These are phyloP conservation scores for Collichthys lucidus DNA, from an alignment of 2,113 vertebrate species.

Conservation along the genomic window DNA sequence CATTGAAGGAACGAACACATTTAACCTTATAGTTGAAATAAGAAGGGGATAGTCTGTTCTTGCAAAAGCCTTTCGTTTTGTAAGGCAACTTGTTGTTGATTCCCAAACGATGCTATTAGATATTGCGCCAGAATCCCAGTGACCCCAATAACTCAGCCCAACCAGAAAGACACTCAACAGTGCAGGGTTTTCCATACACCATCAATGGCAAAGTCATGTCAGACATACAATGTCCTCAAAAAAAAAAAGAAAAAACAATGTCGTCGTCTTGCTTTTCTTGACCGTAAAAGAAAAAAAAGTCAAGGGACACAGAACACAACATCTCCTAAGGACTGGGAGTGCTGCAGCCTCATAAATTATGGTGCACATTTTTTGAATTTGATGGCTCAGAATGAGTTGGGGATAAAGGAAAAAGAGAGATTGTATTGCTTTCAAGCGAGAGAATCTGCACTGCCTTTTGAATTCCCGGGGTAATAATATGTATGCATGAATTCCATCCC, in stretches of 20 bases:
- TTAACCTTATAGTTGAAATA: constrained; percentile 76
- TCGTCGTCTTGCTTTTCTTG: constrained; percentile 42
- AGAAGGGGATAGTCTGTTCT: constrained; percentile 62
- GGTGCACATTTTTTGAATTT: constrained; percentile 77
- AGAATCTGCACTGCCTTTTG: constrained; percentile 79
- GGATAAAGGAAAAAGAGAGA: constrained; percentile 64
- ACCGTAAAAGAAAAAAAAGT: constrained; percentile 60
- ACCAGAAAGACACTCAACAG: constrained; percentile 35
- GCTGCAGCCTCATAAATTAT: constrained; percentile 77
- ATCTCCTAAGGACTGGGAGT: constrained; percentile 75
- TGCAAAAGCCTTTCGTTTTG: constrained; percentile 52
- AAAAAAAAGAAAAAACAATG: constrained; percentile 19
- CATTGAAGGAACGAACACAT: constrained; percentile 67
- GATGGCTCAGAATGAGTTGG: constrained; percentile 69
- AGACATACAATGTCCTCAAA: constrained; percentile 53
- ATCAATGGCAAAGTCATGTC: constrained; percentile 48
- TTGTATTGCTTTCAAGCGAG: constrained; percentile 81
- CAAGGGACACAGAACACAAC: constrained; percentile 52
- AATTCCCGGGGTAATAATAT: constrained; percentile 83
- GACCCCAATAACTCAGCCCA: constrained; percentile 28
- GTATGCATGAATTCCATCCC: constrained; percentile 83
- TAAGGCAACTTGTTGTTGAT: constrained; percentile 44
- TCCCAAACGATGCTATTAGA: constrained; percentile 52
- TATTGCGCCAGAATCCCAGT: constrained; percentile 41
- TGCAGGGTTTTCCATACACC: constrained; percentile 17